Base-by-base conservation (phyloP, 2,888 invertebrate species). In the Alitta virens region DNA sequence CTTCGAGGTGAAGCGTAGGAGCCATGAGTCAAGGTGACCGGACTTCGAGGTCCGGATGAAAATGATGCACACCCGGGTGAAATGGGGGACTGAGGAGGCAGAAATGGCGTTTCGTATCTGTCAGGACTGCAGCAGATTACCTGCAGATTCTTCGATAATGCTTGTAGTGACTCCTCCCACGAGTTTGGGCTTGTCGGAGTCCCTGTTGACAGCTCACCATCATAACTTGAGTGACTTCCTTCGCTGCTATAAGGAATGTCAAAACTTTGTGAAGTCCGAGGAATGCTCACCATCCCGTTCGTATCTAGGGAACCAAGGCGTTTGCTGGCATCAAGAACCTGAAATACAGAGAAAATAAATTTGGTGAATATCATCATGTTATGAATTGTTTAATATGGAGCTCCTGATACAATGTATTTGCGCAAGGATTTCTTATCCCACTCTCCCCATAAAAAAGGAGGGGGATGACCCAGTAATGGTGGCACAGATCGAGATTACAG, bases 81-180 rank as follows among this genome's bases (percentile, higher is more conserved):
- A n/a, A 18, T 50, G 2, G 58, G 49, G 7, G 59, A 38, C 33
- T 33, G 33, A 2, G 57, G 26, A 18, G 57, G 57, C 26, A 57
- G 49, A 16, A 57, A 43, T 12, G 57, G 57, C 49, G 49, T 52
- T 23, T 59, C 59, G 38, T 59, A 59, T n/a, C 59, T 46, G 40
- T 59, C 56, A 12, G 61, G 61, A 46, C 61, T 61, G 56, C 61
- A 49, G 56, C 61, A 61, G 56, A 61, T 61, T 25, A 56, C 46
- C 40, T 61, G 56, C 9, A 61, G 25, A 7, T 56, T 56, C 12
- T 56, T 46, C 21, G 61, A 61, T 38, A 61, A 50, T 24, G 42
- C 38, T 24, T 52, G 52, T 27, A 61, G 46, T 25, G 61, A 56
- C 56, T 61, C 61, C 56, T 61, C 61, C 61, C 61, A 61, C 2